These are phyloP conservation scores for Microtus ochrogaster DNA, from an alignment of 2,113 vertebrate species.

Conservation along the genomic window DNA sequence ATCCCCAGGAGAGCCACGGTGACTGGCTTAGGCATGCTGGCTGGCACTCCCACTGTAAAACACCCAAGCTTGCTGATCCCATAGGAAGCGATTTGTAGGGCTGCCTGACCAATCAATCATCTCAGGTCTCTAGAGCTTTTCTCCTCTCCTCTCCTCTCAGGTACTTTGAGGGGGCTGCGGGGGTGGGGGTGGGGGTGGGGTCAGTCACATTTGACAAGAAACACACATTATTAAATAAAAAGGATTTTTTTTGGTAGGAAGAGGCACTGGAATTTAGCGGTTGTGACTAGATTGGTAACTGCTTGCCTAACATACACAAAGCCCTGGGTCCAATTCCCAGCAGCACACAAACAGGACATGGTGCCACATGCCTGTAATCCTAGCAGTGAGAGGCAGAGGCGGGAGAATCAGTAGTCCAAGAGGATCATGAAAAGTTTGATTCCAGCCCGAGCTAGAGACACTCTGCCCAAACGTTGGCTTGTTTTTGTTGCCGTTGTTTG, in stretches of 20 bases:
- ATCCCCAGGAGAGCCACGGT: neutral
- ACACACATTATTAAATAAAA: conserved; percentile 30
- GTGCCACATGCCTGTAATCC: neutral
- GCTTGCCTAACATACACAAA: neutral
- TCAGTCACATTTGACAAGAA: conserved; percentile 24
- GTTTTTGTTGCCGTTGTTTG: neutral
- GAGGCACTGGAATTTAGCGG: conserved; percentile 24
- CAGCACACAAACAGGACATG: neutral
- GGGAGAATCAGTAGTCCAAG: neutral
- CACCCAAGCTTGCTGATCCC: conserved; percentile 52
- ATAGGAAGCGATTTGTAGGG: neutral
- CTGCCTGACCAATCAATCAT: neutral
- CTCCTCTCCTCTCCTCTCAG: conserved; percentile 7
- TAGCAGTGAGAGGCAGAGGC: neutral
- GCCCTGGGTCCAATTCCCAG: neutral
- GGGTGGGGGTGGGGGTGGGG: neutral
- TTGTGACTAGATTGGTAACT: neutral
- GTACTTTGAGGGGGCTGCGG: neutral
- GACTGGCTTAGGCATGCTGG: neutral
- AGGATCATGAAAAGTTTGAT: neutral
- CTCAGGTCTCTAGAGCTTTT: conserved; percentile 37
- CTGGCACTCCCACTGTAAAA: neutral
- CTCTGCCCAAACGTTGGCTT: neutral
- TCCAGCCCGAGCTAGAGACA: neutral
- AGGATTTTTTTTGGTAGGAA: conserved; percentile 21